phyloP scores from a whole-genome alignment of 2,888 invertebrate species.

The Chouioia cunea region DNA sequence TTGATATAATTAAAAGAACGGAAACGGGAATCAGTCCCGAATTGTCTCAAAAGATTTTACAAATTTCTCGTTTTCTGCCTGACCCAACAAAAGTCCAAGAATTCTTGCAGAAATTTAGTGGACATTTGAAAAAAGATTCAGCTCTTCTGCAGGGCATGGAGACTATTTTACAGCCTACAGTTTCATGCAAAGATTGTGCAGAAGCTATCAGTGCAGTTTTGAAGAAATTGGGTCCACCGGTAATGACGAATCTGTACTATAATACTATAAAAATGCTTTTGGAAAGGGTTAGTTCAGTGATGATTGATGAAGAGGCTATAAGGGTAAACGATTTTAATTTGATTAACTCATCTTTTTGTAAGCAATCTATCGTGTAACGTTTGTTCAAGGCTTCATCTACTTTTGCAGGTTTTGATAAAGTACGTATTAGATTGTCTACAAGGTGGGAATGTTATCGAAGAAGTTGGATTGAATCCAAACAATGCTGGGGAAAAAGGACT shows the following conservation, averaged over 20 bases:
- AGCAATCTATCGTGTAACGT: not conserved
- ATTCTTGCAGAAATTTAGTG: conserved; percentile 86
- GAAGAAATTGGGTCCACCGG: conserved; percentile 93
- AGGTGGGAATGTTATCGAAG: conserved; percentile 77
- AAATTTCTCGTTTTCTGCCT: conserved; percentile 85
- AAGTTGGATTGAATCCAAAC: conserved; percentile 83
- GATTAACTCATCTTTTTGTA: conserved; percentile 19
- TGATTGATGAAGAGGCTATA: conserved; percentile 93
- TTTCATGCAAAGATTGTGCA: conserved; percentile 95
- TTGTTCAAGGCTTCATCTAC: not conserved
- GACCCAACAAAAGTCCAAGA: conserved; percentile 93
- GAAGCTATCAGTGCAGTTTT: conserved; percentile 85
- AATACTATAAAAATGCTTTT: conserved; percentile 95
- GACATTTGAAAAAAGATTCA: conserved; percentile 81
- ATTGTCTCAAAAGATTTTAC: conserved; percentile 75
- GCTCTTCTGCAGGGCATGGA: conserved; percentile 85
- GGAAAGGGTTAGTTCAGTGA: conserved; percentile 94
- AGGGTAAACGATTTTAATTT: too few species aligned
- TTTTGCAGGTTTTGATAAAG: conserved; percentile 70
- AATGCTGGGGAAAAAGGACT: conserved; percentile 91
- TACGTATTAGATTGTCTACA: conserved; percentile 78
- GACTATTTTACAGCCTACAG: conserved; percentile 87
- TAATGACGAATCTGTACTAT: conserved; percentile 95
- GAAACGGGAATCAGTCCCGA: conserved; percentile 76
- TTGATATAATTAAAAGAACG: conserved; percentile 84